phyloP scores from a whole-genome alignment of 2,113 vertebrate species.

The Holacanthus passer region DNA sequence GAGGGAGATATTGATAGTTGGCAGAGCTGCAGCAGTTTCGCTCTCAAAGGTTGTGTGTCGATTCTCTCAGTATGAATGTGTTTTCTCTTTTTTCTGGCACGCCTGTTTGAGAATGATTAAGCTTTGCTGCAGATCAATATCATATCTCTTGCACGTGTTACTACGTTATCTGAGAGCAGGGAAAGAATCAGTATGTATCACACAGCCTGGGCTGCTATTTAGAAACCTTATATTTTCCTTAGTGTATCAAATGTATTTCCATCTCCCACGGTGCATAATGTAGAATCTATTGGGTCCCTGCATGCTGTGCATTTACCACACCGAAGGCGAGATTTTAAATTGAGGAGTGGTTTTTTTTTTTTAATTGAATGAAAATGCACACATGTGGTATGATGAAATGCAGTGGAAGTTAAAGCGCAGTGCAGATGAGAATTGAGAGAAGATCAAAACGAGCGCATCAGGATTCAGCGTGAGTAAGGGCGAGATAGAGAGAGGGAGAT shows the following conservation, averaged over 20 bases:
- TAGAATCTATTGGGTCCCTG: not conserved
- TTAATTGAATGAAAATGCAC: slow-evolving; percentile 37
- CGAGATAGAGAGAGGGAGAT: slow-evolving; percentile 2
- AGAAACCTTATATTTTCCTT: not conserved
- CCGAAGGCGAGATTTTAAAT: not conserved
- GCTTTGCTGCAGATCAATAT: slow-evolving; percentile 33
- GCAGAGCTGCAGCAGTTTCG: slow-evolving; percentile 19
- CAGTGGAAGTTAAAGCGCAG: slow-evolving; percentile 73
- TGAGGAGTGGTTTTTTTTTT: not conserved
- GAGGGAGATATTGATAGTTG: slow-evolving; percentile 11
- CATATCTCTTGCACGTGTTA: not conserved
- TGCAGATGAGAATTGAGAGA: slow-evolving; percentile 72
- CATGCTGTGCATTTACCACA: not conserved
- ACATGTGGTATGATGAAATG: slow-evolving; percentile 33
- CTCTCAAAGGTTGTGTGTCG: not conserved
- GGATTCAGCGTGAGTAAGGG: slow-evolving; percentile 63
- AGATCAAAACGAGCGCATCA: slow-evolving; percentile 68
- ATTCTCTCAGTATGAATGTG: slow-evolving; percentile 2
- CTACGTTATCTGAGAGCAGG: slow-evolving; percentile 18
- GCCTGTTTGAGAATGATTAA: slow-evolving; percentile 25
- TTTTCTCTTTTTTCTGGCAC: not conserved
- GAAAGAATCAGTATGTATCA: not conserved
- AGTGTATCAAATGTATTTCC: not conserved
- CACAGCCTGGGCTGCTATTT: not conserved
- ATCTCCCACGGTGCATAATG: not conserved